Base-by-base conservation (phyloP, 2,797 vertebrate species). In the Fundulus diaphanus region DNA sequence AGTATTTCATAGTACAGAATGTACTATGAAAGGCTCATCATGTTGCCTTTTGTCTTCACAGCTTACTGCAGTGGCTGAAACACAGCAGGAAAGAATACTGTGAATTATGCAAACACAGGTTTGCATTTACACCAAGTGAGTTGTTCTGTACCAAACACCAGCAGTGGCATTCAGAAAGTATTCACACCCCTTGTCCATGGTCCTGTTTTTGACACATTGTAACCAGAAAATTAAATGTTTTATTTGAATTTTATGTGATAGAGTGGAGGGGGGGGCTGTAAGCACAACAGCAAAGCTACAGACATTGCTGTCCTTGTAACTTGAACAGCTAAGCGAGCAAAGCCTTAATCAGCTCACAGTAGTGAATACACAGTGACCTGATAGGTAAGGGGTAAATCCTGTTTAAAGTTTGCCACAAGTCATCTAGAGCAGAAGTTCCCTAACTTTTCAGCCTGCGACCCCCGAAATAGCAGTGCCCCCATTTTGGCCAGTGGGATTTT, bases 101-200 rank as follows among this genome's bases (percentile, higher is more conserved):
- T 95, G 98, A 99, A 96, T 93, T 99, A 96, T 99, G 98, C 96
- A 99, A 99, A 93, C 97, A 99, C 95, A 95, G 97, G 93, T 99
- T 99, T 95, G 97, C 98, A 93, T 99, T 99, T 92, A 99, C 97
- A 89, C 98, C 98, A 96, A 99, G 98, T 99, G 96, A 98, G 98
- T 90, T 40, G 59, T 65, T 74, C 29, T 27, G 13, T 54, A 13
- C 44, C 31, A 18, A 40, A 27, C 29, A 12, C 11, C 2, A 18
- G 6, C 46, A 1, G 33, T 40, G n/a, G 16, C 13, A 3, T 7
- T 3, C 68, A n/a, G n/a, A 57, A 18, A 49, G 33, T 5, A 40
- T 76, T 20, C 22, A 3, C 42, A 24, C 12, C n/a, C 35, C 27
- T 15, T 66, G 0, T 42, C 7, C 37, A 3, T 44, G 42, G 27